Evolutionary conservation across 64 coral and sea anemone species (phyloP), one percentile per base, ranked within the genome.

Genomic region (Pocillopora damicornis): DNA sequence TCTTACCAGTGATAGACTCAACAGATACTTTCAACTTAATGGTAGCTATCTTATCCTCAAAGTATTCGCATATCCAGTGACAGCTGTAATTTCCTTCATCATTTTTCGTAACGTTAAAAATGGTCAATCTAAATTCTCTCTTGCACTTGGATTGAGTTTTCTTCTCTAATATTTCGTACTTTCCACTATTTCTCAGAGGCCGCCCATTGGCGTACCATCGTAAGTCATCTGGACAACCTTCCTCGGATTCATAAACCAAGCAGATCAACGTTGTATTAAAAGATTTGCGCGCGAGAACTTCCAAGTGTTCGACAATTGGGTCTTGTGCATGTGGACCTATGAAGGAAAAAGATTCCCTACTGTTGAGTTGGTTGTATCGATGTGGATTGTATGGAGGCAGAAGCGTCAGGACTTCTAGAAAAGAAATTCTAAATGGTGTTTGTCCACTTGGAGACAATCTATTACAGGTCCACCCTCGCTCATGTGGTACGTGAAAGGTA

Each of bases 31-130:
- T 77, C 10, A 77, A 57, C 3, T 77, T 37, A 8, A 77, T 77
- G 37, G 37, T 20, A 57, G 75, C 42, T 58, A 11, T 57, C 11
- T 6, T 18, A 8, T 0, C 10, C 9, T 2, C 1, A 20, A 9
- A 2, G 1, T 20, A 17, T 15, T 45, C 18, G 17, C 75, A 77
- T 15, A 22, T 9, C 42, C 37, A 58, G 37, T 58, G 15, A 36
- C 75, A 77, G 38, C 75, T 58, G 37, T 77, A 77, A 9, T 36
- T 77, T n/a, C 37, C 75, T 22, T 22, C 42, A 17, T 77, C 75
- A 77, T 23, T n/a, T 22, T 58, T 11, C 37, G 75, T 77, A 22
- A 77, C 75, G 75, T 77, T 77, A 57, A 22, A 22, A 77, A 77
- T 77, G 12, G 75, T 38, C 17, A 77, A 42, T 10, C 56, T 57